A percentile compares a stretch with the other conserved stretches of the same genome.
phyloP scores from a whole-genome alignment of 2,888 invertebrate species.

The Dinocampus coccinellae region DNA sequence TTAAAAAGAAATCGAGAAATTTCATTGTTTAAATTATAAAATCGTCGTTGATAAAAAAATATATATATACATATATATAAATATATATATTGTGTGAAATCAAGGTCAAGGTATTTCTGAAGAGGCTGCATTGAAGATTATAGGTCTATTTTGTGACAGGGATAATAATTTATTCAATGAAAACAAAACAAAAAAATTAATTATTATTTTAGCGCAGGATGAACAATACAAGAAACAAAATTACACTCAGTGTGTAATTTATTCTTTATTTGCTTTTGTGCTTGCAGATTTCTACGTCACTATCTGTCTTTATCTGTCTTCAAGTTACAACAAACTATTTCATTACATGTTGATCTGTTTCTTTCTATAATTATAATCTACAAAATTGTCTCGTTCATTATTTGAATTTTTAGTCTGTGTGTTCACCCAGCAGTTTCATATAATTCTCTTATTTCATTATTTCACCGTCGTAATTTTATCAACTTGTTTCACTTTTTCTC shows the following conservation, averaged over 20 bases:
- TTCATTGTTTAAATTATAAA: slow-evolving; percentile 4
- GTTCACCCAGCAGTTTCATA: not conserved
- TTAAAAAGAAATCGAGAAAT: not conserved
- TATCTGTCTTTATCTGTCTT: slow-evolving; percentile 60
- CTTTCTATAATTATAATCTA: not conserved
- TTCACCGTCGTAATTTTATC: not conserved
- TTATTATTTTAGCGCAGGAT: slow-evolving; percentile 58
- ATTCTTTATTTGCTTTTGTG: slow-evolving; percentile 69
- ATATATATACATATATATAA: no score
- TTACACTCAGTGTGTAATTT: slow-evolving; percentile 63
- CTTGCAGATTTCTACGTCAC: slow-evolving; percentile 70
- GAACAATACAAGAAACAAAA: slow-evolving; percentile 13
- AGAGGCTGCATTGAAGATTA: not conserved
- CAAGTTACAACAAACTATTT: slow-evolving; percentile 25
- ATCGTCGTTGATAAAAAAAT: no score
- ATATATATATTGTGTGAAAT: no score
- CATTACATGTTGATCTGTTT: slow-evolving; percentile 3
- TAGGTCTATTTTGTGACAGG: slow-evolving; percentile 48
- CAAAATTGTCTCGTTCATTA: not conserved
- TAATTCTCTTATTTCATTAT: not conserved
- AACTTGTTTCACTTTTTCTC: not conserved
- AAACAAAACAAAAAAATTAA: slow-evolving; percentile 61
- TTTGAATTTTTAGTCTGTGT: not conserved
- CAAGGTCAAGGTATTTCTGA: not conserved
- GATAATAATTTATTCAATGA: slow-evolving; percentile 37